Evolutionary conservation across 2,113 vertebrate genomes (phyloP).

Genomic region (Toxotes chatareus): DNA sequence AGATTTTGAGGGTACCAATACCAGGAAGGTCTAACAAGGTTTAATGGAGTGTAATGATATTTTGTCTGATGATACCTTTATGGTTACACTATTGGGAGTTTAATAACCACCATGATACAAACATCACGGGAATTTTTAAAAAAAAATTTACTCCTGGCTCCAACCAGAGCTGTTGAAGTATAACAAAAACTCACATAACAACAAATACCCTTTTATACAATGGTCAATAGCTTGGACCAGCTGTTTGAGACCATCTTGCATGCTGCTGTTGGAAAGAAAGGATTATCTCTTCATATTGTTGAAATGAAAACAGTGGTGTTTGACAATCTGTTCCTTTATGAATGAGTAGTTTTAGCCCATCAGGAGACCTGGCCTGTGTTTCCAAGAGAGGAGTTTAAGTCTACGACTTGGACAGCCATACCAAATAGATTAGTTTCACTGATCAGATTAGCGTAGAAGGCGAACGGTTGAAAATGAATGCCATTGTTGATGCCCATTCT

Average conservation of each 20-base stretch:
- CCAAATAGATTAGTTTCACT: constrained; percentile 82
- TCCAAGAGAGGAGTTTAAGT: constrained; percentile 51
- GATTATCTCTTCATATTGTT: constrained; percentile 70
- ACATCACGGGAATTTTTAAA: background rate
- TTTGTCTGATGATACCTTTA: constrained; percentile 16
- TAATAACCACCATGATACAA: constrained; percentile 1
- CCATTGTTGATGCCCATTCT: constrained; percentile 73
- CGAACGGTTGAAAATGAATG: constrained; percentile 68
- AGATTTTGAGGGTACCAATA: background rate
- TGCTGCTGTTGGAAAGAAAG: constrained; percentile 54
- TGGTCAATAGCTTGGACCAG: constrained; percentile 61
- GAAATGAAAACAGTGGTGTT: constrained; percentile 59
- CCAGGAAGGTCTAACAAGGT: constrained; percentile 1
- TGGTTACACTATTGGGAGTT: background rate
- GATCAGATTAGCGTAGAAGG: constrained; percentile 73
- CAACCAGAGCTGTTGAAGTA: constrained; percentile 15
- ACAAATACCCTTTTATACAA: constrained; percentile 39
- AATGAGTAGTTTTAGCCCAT: constrained; percentile 64
- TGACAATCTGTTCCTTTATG: constrained; percentile 71
- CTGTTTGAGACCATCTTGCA: constrained; percentile 67
- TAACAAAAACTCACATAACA: constrained; percentile 2
- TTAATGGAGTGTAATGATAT: constrained; percentile 13
- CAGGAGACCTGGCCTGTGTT: constrained; percentile 41
- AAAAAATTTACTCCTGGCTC: background rate
- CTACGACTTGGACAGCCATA: constrained; percentile 75